phyloP scores from a whole-genome alignment of 2,797 vertebrate species.

The Catharus ustulatus region DNA sequence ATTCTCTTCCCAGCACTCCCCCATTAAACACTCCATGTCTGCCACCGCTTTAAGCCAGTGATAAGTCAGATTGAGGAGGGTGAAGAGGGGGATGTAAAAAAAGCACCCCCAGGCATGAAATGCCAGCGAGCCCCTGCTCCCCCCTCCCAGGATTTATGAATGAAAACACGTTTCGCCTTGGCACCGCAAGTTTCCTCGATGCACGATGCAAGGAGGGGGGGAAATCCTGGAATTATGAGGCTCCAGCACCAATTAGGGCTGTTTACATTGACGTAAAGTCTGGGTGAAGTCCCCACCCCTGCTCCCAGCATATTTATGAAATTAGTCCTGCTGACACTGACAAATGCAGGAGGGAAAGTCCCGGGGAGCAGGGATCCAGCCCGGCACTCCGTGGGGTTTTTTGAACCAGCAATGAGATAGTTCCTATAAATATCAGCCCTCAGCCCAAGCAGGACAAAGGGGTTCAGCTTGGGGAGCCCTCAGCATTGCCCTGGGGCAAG shows the following conservation, averaged over 20 bases:
- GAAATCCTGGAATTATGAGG: conserved; percentile 88
- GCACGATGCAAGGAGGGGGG: conserved; percentile 70
- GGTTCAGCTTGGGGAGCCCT: background rate
- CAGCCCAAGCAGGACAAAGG: background rate
- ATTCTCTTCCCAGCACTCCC: conserved; percentile 43
- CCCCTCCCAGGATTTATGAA: conserved; percentile 62
- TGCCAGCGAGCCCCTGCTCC: background rate
- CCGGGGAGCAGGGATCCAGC: background rate
- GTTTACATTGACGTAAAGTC: conserved; percentile 88
- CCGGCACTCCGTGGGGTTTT: background rate
- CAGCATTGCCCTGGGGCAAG: too few species aligned
- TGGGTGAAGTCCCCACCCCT: conserved; percentile 72
- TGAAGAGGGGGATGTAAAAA: background rate
- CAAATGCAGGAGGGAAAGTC: conserved; percentile 58
- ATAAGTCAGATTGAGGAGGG: conserved; percentile 23
- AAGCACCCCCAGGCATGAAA: conserved; percentile 23
- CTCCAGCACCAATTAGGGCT: conserved; percentile 93
- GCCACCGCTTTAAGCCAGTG: conserved; percentile 9
- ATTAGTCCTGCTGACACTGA: conserved; percentile 62
- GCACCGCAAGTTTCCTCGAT: conserved; percentile 79
- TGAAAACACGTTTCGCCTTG: conserved; percentile 80
- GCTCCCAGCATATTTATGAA: conserved; percentile 68
- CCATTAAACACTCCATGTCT: conserved; percentile 21
- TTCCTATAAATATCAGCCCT: background rate
- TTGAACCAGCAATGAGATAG: background rate